A percentile compares a stretch with the other conserved stretches of the same genome.
Evolutionary conservation across 2,888 invertebrate genomes (phyloP).

Genomic region (Melolontha melolontha): DNA sequence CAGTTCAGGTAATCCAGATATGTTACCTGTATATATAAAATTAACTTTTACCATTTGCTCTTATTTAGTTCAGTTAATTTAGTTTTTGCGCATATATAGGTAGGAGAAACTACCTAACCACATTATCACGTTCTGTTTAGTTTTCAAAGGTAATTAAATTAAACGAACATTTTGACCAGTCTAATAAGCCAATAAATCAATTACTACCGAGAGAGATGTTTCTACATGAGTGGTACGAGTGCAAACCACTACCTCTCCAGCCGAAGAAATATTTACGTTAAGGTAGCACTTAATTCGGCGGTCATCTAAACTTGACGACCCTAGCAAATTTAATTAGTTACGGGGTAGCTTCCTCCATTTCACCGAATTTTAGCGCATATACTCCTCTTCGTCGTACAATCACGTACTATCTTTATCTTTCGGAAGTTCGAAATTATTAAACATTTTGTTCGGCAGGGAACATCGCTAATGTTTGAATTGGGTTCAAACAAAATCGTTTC

Average conservation of each 20-base stretch:
- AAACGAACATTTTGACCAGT: too few relatives aligned
- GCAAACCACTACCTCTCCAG: not conserved
- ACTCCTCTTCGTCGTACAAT: not conserved
- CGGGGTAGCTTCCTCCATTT: conserved; percentile 14
- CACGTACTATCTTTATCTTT: not conserved
- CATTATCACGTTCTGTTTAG: too few relatives aligned
- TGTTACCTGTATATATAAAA: too few relatives aligned
- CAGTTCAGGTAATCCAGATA: too few relatives aligned
- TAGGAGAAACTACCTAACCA: too few relatives aligned
- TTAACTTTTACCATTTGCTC: too few relatives aligned
- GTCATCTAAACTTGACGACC: conserved; percentile 38
- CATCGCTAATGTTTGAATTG: not conserved
- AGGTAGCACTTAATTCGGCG: conserved; percentile 26
- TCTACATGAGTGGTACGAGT: too few relatives aligned
- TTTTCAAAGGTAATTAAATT: too few relatives aligned
- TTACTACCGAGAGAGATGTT: too few relatives aligned
- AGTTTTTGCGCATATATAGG: too few relatives aligned
- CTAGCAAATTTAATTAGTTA: conserved; percentile 38
- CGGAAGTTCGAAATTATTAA: not conserved
- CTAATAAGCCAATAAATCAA: too few relatives aligned
- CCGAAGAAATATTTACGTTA: conserved; percentile 38
- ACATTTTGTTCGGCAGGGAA: not conserved
- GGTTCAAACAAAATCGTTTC: conserved; percentile 1
- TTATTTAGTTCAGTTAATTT: too few relatives aligned
- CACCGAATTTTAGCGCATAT: conserved; percentile 6